These are phyloP conservation scores for Glaucopsyche alexis DNA, from an alignment of 2,888 invertebrate species.

Conservation along the genomic window DNA sequence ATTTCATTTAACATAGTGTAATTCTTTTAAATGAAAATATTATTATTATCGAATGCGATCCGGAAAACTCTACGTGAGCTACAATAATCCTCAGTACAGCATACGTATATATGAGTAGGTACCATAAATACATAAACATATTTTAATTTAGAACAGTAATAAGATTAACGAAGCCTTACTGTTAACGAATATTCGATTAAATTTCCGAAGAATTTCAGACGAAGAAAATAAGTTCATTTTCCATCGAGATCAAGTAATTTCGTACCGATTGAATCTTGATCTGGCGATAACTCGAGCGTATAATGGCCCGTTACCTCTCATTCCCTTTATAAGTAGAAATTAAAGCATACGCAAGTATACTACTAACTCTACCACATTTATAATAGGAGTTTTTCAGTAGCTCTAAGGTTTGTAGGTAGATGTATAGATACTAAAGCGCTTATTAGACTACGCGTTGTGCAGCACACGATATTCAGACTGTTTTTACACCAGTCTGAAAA, in stretches of 20 bases:
- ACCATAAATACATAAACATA: too few species aligned
- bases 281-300: background rate
- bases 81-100: too few species aligned
- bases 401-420: too few species aligned
- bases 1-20: too few species aligned
- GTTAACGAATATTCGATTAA: background rate
- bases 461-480: too few species aligned
- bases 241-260: constrained; percentile 22
- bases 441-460: too few species aligned
- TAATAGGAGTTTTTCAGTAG: background rate
- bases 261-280: constrained; percentile 21
- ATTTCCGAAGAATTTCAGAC: background rate
- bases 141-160: background rate
- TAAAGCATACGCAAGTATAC: background rate
- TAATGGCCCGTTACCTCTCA: constrained; percentile 14
- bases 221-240: constrained; percentile 22
- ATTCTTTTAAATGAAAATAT: too few species aligned
- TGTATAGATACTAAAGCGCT: too few species aligned
- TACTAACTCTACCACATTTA: background rate
- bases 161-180: constrained; percentile 9
- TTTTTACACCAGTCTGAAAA: too few species aligned
- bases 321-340: background rate
- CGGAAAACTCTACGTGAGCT: too few species aligned
- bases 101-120: too few species aligned
- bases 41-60: background rate